Evolutionary conservation across 2,113 vertebrate genomes (phyloP).

Genomic region (Neodontobutis hainanensis): DNA sequence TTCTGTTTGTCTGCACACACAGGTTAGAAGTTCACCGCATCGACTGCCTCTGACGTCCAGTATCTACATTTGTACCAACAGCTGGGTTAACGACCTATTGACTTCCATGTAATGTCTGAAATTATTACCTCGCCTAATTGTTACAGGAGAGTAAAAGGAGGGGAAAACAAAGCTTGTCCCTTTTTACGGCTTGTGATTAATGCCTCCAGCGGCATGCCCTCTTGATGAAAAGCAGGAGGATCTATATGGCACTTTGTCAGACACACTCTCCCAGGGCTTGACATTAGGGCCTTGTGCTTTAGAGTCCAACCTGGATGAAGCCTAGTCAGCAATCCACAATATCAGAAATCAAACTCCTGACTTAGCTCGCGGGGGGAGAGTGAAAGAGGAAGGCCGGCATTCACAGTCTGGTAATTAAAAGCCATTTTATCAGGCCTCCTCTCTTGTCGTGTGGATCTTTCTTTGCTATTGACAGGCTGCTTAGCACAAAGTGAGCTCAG

Average conservation of each 20-base stretch:
- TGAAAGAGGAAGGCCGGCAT: constrained; percentile 79
- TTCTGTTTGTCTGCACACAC: neutral
- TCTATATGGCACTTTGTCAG: constrained; percentile 95
- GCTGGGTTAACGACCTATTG: constrained; percentile 85
- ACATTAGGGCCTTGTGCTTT: constrained; percentile 73
- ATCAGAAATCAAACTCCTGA: constrained; percentile 94
- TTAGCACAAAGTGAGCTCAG: constrained; percentile 82
- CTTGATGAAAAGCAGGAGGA: constrained; percentile 78
- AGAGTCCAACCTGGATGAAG: constrained; percentile 80
- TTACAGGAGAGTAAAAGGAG: constrained; percentile 80
- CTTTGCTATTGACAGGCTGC: constrained; percentile 82
- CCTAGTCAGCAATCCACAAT: constrained; percentile 92
- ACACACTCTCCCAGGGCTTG: constrained; percentile 81
- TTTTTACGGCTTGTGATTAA: constrained; percentile 81
- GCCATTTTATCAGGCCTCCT: constrained; percentile 85
- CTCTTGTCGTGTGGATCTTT: constrained; percentile 72
- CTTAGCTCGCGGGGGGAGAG: constrained; percentile 75
- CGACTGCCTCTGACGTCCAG: constrained; percentile 71
- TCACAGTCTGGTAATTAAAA: constrained; percentile 96
- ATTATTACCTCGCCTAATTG: constrained; percentile 93
- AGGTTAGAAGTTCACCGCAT: constrained; percentile 58
- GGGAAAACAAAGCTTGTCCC: constrained; percentile 76
- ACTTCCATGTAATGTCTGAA: constrained; percentile 92
- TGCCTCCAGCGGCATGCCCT: constrained; percentile 83
- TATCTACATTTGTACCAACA: constrained; percentile 81